Base-by-base conservation (phyloP, 2,888 invertebrate species). In the Muscina levida region DNA sequence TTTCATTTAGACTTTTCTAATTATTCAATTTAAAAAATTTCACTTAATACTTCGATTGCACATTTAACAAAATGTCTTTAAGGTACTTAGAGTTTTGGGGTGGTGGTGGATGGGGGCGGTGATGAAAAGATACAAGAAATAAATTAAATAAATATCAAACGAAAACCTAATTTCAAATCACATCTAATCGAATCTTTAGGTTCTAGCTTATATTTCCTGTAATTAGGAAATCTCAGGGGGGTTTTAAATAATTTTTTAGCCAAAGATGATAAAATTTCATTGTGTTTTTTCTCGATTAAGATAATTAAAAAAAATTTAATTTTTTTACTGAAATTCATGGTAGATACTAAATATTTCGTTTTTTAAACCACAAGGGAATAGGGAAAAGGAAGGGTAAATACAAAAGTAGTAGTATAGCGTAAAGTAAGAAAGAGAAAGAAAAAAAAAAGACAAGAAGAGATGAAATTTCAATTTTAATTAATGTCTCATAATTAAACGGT, bases 311-410 rank as follows among this genome's bases (percentile, higher is more conserved):
- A n/a, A 87, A 88, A 87, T 89, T 86, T 86, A 87, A 87, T 87
- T 88, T 89, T 88, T 89, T 89, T 89, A 89, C 89, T 87, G 89
- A 89, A 89, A 88, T 89, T 86, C 84, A 83, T 85, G 87, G 87
- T 87, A 81, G 89, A 86, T 86, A 86, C 89, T 89, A 88, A 86
- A 89, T 59, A 19, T 19, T 39, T 39, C 39, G 15, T 59, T 62
- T 22, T 10, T 42, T 62, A 57, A 19, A 51, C 22, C n/a, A n/a
- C n/a, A n/a, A n/a, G n/a, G n/a, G n/a, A n/a, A n/a, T n/a, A n/a
- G 57, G 56, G 68, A 15, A 51, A 24, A 74, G 24, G 17, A 39
- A 13, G 24, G n/a, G n/a, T n/a, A n/a, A n/a, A n/a, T n/a, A 42
- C 46, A 10, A 72, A 39, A 56, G 10, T 65, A 59, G 22, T 22